Evolutionary conservation across 2,888 invertebrate species (phyloP).

Genomic region (Thyatira batis): DNA sequence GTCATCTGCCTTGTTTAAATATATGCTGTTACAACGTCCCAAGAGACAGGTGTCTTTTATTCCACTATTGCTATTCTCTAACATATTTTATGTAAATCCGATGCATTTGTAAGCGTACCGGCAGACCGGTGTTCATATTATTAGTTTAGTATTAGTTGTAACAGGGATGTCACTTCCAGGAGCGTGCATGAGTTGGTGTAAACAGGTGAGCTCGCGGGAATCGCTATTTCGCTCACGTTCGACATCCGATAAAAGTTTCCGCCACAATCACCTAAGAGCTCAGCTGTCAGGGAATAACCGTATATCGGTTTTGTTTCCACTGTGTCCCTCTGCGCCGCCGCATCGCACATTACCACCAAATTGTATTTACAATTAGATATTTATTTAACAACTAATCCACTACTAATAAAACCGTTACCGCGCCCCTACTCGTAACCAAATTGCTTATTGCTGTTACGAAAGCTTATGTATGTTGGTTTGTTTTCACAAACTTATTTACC

Average conservation of each 20-base stretch:
- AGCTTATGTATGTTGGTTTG: no score
- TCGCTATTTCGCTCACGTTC: conserved; percentile 81
- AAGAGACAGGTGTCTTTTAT: neutral
- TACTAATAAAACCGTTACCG: no score
- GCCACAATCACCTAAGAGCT: conserved; percentile 83
- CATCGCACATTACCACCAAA: conserved; percentile 26
- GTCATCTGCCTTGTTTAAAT: no score
- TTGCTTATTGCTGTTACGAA: no score
- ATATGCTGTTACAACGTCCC: neutral
- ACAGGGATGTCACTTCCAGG: conserved; percentile 37
- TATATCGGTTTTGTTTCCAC: conserved; percentile 79
- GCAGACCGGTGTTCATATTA: neutral
- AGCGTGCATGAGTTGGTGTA: conserved; percentile 39
- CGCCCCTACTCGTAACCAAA: neutral
- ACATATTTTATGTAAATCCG: neutral
- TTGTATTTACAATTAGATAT: conserved; percentile 13
- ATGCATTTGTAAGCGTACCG: neutral
- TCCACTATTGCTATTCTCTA: neutral
- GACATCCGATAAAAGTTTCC: conserved; percentile 82
- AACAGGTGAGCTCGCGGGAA: conserved; percentile 75
- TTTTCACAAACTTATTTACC: no score
- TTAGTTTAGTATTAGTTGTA: neutral
- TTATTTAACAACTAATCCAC: neutral
- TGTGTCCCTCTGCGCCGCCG: conserved; percentile 52
- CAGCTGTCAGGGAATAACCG: conserved; percentile 81